Conservation (phyloP, 2,113 vertebrate species). For the Prionailurus viverrinus region DNA sequence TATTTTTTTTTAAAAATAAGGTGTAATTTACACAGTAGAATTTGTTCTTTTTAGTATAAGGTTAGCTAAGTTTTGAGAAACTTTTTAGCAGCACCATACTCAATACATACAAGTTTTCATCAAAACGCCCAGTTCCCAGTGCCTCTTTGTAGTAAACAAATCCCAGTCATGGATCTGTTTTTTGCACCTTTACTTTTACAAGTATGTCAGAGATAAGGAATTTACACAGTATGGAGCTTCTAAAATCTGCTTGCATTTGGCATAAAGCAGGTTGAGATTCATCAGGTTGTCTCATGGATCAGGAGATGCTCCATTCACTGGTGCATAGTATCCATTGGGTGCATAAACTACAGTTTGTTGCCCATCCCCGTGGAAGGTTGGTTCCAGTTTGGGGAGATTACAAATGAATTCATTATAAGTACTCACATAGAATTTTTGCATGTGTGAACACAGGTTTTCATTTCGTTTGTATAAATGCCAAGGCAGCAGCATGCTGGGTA, state of each 20-base stretch:
- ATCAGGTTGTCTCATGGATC: neutral
- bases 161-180: neutral
- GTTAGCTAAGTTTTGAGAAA: neutral
- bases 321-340: neutral
- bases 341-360: neutral
- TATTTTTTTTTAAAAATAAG: neutral
- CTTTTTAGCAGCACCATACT: neutral
- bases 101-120: neutral
- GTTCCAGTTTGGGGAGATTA: neutral
- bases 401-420: slow-evolving; percentile 5
- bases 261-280: neutral
- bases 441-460: neutral
- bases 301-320: neutral
- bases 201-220: neutral
- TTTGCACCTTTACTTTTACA: neutral
- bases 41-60: neutral
- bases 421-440: neutral
- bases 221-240: neutral
- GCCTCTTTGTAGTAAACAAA: neutral
- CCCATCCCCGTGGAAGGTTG: neutral
- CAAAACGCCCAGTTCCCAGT: neutral
- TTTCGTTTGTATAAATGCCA: neutral
- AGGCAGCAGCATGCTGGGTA: neutral
- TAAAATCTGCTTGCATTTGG: neutral
- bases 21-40: neutral